These are phyloP conservation scores for Zophobas atratus DNA, from an alignment of 1,140 invertebrate species.

Conservation along the genomic window DNA sequence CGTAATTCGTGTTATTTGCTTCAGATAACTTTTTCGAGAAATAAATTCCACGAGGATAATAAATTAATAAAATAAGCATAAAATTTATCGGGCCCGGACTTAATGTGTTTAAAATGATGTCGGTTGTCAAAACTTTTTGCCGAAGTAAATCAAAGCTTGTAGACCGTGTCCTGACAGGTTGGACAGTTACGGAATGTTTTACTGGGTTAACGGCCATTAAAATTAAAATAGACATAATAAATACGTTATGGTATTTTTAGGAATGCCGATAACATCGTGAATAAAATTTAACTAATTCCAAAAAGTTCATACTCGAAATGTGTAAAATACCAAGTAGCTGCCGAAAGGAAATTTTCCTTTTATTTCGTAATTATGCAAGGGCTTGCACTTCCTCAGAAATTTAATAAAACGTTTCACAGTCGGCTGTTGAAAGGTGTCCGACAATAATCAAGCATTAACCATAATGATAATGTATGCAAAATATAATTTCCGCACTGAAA, in stretches of 20 bases:
- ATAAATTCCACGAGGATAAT: background rate
- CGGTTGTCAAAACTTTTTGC: background rate
- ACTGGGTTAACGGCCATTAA: background rate
- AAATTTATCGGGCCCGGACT: background rate
- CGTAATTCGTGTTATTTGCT: slow-evolving; percentile 22
- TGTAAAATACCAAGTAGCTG: background rate
- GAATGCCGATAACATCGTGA: background rate
- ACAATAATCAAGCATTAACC: slow-evolving; percentile 1
- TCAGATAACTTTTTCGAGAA: background rate
- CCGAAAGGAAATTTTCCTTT: too few species aligned
- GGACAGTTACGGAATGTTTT: too few species aligned
- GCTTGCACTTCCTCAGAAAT: too few species aligned
- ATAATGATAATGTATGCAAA: background rate
- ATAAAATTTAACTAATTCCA: background rate
- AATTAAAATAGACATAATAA: background rate
- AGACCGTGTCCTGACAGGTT: background rate
- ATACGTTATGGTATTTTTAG: background rate
- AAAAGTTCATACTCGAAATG: background rate
- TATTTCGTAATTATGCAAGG: too few species aligned
- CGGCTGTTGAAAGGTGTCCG: background rate
- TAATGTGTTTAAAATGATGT: background rate
- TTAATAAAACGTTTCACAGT: too few species aligned
- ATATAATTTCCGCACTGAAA: background rate
- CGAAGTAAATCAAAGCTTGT: background rate
- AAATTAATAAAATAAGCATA: background rate